These are phyloP conservation scores for Saccopteryx bilineata DNA, from an alignment of 2,113 vertebrate genomes.

Conservation along the genomic window DNA sequence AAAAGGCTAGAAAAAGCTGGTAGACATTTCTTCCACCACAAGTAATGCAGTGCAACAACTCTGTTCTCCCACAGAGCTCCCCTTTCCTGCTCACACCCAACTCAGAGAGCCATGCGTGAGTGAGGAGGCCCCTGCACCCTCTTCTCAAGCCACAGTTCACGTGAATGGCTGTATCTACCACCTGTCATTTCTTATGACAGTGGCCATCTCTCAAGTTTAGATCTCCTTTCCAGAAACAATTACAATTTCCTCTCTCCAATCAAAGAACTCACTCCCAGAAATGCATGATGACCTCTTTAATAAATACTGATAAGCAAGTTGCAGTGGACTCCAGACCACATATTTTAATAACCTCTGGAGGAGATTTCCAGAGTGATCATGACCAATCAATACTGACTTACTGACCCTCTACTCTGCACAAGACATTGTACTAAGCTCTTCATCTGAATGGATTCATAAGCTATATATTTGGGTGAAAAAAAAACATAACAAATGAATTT, in stretches of 20 bases:
- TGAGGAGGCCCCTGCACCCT: accelerated
- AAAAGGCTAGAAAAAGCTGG: background rate
- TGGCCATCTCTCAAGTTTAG: background rate
- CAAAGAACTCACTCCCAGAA: background rate
- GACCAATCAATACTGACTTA: background rate
- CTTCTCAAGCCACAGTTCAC: accelerated
- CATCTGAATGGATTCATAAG: background rate
- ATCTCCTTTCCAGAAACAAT: background rate
- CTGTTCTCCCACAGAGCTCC: background rate
- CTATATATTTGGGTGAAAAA: background rate
- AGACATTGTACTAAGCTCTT: background rate
- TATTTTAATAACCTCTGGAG: background rate
- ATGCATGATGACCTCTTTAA: background rate
- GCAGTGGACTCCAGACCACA: background rate
- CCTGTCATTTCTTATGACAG: background rate
- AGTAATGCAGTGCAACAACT: background rate
- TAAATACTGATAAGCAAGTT: background rate
- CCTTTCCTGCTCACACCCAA: background rate
- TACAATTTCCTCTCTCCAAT: background rate
- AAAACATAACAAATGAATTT: background rate
- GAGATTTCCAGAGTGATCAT: background rate
- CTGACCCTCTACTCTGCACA: background rate
- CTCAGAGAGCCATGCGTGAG: background rate
- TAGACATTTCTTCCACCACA: background rate
- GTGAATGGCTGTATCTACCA: accelerated